These are phyloP conservation scores for Decapterus maruadsi DNA, from an alignment of 2,797 vertebrate species.

Conservation along the genomic window DNA sequence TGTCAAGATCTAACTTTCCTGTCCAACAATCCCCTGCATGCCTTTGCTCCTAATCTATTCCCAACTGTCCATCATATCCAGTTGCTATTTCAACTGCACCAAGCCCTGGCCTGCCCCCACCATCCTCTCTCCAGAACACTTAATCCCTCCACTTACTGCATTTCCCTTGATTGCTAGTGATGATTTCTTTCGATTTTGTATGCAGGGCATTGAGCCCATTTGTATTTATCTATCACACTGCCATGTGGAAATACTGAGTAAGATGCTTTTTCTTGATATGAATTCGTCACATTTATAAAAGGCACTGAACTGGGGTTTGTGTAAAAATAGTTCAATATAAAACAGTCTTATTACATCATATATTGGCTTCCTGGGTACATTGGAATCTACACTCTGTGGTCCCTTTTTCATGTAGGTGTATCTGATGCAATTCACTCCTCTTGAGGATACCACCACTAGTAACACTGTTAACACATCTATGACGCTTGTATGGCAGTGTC, in stretches of 20 bases:
- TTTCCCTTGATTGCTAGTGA: slow-evolving; percentile 70
- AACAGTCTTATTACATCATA: too few relatives aligned
- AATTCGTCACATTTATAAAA: slow-evolving; percentile 37
- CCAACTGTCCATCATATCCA: slow-evolving; percentile 56
- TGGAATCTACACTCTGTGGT: background rate
- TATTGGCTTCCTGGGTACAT: background rate
- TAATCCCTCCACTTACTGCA: slow-evolving; percentile 78
- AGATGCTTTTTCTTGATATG: slow-evolving; percentile 10
- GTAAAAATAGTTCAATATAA: too few relatives aligned
- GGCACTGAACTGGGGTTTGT: slow-evolving; percentile 29
- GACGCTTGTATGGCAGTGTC: too few relatives aligned
- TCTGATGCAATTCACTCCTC: background rate
- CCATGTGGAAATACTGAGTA: slow-evolving; percentile 44
- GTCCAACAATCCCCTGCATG: slow-evolving; percentile 13
- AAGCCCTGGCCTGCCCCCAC: slow-evolving; percentile 6
- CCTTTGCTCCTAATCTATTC: slow-evolving; percentile 33
- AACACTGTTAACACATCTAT: too few relatives aligned
- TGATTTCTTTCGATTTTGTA: slow-evolving; percentile 68
- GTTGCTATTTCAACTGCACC: slow-evolving; percentile 68
- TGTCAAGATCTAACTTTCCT: slow-evolving; percentile 29
- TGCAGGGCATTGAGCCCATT: slow-evolving; percentile 59
- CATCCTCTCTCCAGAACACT: slow-evolving; percentile 58
- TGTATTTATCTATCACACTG: slow-evolving; percentile 30
- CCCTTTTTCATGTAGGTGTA: background rate
- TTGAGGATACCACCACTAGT: too few relatives aligned